Percentiles rank a stretch among this genome's conserved stretches.
phyloP scores from a whole-genome alignment of 2,797 vertebrate species.

The Anisognathus igniventris region DNA sequence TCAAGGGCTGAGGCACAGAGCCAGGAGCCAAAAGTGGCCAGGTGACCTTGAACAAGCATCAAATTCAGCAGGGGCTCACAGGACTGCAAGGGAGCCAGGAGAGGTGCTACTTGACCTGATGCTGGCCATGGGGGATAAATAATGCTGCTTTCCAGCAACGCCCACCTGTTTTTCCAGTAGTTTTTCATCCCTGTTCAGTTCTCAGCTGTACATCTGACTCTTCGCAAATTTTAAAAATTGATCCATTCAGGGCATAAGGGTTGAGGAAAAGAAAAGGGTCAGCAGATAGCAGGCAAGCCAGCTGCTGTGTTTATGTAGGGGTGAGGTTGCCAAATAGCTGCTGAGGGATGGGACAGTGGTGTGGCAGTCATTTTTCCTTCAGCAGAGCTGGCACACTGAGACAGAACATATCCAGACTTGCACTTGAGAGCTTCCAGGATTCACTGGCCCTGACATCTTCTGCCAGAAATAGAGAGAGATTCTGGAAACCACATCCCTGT shows the following conservation, averaged over 20 bases:
- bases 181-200: neutral
- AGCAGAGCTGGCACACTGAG: neutral
- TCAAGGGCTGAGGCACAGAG: neutral
- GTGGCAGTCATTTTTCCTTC: constrained; percentile 37
- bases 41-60: neutral
- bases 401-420: constrained; percentile 36
- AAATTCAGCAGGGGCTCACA: neutral
- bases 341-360: constrained; percentile 32
- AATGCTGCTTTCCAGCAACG: neutral
- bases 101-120: neutral
- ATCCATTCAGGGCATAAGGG: neutral
- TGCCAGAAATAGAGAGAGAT: constrained; percentile 36
- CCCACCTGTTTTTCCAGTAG: neutral
- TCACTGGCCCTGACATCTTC: constrained; percentile 27
- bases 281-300: neutral
- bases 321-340: constrained; percentile 24
- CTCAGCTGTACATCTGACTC: neutral
- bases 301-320: neutral
- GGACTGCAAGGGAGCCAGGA: neutral
- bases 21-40: neutral
- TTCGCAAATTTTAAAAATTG: neutral
- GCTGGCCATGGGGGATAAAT: neutral
- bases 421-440: constrained; percentile 29
- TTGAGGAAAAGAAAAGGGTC: neutral
- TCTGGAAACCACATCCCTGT: neutral